These are phyloP conservation scores for Myiothlypis coronata DNA, from an alignment of 2,797 vertebrate species.

Conservation along the genomic window DNA sequence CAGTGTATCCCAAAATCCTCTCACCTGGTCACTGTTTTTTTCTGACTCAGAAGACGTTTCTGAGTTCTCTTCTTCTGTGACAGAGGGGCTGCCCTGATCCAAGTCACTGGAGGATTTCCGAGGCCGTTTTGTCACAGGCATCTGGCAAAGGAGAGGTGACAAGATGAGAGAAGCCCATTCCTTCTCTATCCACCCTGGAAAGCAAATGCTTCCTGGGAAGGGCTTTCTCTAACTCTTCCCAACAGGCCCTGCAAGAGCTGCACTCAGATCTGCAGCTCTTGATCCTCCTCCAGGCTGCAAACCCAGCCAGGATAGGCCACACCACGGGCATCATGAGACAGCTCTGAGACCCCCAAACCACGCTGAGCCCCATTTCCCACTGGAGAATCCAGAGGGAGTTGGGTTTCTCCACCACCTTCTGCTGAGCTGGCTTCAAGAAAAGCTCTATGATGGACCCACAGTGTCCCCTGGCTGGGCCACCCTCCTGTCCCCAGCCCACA, in stretches of 20 bases:
- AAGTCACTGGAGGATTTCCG: constrained; percentile 87
- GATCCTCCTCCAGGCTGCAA: not conserved
- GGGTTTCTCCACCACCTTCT: not conserved
- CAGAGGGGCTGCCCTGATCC: constrained; percentile 84
- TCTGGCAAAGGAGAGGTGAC: not conserved
- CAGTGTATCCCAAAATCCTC: rapidly evolving
- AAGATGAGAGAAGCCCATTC: not conserved
- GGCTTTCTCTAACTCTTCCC: not conserved
- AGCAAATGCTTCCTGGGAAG: rapidly evolving
- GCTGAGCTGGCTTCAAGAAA: rapidly evolving
- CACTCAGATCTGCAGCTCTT: not conserved
- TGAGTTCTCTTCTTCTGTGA: constrained; percentile 88
- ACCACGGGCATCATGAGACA: not conserved
- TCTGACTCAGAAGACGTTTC: constrained; percentile 88
- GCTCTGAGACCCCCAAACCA: not conserved
- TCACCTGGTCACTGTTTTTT: constrained; percentile 95
- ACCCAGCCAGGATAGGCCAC: rapidly evolving
- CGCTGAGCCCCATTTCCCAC: not conserved
- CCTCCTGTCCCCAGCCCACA: not conserved
- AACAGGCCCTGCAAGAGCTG: rapidly evolving
- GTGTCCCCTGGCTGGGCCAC: not conserved
- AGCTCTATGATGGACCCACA: rapidly evolving
- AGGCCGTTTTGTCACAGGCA: constrained; percentile 79
- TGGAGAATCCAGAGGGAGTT: not conserved
- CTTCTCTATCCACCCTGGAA: not conserved